Evolutionary conservation across 2,888 invertebrate genomes (phyloP).

Genomic region (Kryphioiulus occultus): DNA sequence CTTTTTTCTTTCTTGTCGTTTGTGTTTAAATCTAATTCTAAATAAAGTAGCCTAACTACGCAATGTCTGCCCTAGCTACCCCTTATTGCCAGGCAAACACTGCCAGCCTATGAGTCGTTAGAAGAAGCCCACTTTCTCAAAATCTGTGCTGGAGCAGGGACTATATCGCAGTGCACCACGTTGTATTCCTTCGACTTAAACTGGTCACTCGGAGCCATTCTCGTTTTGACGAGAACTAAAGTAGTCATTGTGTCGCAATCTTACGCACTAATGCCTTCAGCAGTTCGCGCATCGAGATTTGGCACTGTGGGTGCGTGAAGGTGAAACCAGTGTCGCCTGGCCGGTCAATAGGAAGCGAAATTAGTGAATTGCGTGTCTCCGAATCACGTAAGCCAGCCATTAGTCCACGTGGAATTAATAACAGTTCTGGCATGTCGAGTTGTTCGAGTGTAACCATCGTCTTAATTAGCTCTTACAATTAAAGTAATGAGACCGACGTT

Average conservation of each 20-base stretch:
- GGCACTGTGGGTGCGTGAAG: background rate
- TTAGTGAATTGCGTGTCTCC: background rate
- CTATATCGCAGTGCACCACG: too few species aligned
- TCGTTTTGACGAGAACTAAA: background rate
- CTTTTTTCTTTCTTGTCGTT: too few species aligned
- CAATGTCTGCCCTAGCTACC: too few species aligned
- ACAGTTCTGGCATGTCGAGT: slow-evolving; percentile 40
- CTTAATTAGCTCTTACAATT: slow-evolving; percentile 40
- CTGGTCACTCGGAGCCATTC: background rate
- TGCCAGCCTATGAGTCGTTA: too few species aligned
- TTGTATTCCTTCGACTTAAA: too few species aligned
- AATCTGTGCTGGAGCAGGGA: too few species aligned
- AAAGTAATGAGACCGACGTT: slow-evolving; percentile 36
- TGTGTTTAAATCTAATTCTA: too few species aligned
- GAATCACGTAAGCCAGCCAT: slow-evolving; percentile 4
- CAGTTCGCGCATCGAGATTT: background rate
- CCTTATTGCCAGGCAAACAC: too few species aligned
- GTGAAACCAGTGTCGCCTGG: background rate
- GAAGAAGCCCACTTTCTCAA: too few species aligned
- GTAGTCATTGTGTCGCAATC: background rate
- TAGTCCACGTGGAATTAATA: slow-evolving; percentile 34
- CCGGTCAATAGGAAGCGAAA: slow-evolving; percentile 12
- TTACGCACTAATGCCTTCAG: background rate
- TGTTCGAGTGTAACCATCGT: slow-evolving; percentile 38
- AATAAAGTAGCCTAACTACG: too few species aligned